Percentiles rank a stretch among this genome's conserved stretches.
These are phyloP conservation scores for Onthophagus sagittarius DNA, from an alignment of 2,888 invertebrate genomes.

Conservation along the genomic window DNA sequence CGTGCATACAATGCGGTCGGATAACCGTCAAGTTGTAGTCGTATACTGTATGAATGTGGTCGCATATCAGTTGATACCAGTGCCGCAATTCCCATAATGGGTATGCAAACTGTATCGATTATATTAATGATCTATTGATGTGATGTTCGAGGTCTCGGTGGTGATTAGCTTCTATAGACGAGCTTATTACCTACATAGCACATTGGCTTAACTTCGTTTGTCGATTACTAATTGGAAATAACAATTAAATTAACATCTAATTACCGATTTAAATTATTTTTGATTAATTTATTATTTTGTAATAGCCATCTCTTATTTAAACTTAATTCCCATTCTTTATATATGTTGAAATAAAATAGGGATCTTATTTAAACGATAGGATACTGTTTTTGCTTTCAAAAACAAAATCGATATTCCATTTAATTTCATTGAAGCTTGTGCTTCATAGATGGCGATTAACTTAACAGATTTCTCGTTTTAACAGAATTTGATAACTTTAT, in stretches of 20 bases:
- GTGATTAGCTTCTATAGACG: background rate
- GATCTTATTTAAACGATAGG: too few relatives aligned
- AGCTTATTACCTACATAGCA: background rate
- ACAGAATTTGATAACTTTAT: too few relatives aligned
- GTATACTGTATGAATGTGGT: slow-evolving; percentile 12
- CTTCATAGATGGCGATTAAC: too few relatives aligned
- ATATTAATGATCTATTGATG: slow-evolving; percentile 18
- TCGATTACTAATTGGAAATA: background rate
- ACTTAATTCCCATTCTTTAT: too few relatives aligned
- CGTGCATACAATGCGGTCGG: slow-evolving; percentile 13
- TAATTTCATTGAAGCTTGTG: too few relatives aligned
- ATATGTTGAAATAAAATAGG: too few relatives aligned
- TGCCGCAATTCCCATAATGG: slow-evolving; percentile 16
- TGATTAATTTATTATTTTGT: background rate
- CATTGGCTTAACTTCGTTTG: background rate
- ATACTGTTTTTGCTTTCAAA: too few relatives aligned
- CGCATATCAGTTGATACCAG: slow-evolving; percentile 11
- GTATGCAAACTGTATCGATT: slow-evolving; percentile 8
- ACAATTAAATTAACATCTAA: too few relatives aligned
- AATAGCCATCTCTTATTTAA: too few relatives aligned
- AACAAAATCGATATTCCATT: too few relatives aligned
- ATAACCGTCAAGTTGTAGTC: slow-evolving; percentile 13
- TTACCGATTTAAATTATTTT: too few relatives aligned
- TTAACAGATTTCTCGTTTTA: too few relatives aligned
- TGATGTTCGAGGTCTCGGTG: background rate